phyloP scores from a whole-genome alignment of 2,797 vertebrate species.

The Chelidonichthys spinosus region DNA sequence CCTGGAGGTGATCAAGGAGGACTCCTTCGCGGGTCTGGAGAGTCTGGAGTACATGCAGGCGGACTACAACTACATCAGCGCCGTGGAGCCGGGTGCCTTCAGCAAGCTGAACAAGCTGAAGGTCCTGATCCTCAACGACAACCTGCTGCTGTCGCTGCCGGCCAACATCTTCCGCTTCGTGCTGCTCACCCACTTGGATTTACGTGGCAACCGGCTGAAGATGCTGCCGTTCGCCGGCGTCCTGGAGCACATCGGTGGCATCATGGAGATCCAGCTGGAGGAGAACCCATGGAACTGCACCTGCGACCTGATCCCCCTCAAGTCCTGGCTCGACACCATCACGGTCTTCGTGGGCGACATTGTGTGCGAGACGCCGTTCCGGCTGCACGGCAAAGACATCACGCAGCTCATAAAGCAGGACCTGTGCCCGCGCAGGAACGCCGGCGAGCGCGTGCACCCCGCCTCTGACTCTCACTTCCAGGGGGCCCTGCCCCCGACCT shows the following conservation, averaged over 20 bases:
- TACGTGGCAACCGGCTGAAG: conserved; percentile 95
- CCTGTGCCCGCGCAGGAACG: conserved; percentile 92
- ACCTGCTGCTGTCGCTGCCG: conserved; percentile 93
- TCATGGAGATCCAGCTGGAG: conserved; percentile 99
- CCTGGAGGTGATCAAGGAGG: conserved; percentile 94
- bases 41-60: conserved; percentile 97
- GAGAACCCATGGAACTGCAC: conserved; percentile 99
- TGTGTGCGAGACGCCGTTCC: conserved; percentile 96
- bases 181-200: conserved; percentile 96
- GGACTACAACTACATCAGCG: conserved; percentile 97
- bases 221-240: conserved; percentile 96
- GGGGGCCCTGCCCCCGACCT: conserved; percentile 85
- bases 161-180: conserved; percentile 98
- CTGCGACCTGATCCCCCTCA: conserved; percentile 95
- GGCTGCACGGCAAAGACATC: conserved; percentile 96
- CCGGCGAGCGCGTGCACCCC: conserved; percentile 85
- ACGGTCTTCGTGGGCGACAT: conserved; percentile 96
- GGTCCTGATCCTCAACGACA: conserved; percentile 97
- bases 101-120: conserved; percentile 97
- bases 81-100: conserved; percentile 94
- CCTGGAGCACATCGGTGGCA: conserved; percentile 96
- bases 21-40: conserved; percentile 94
- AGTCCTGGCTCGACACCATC: conserved; percentile 98
- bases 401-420: conserved; percentile 97
- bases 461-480: conserved; percentile 88